Base-by-base conservation (phyloP, 2,113 vertebrate genomes). In the Rhinolophus ferrumequinum region DNA sequence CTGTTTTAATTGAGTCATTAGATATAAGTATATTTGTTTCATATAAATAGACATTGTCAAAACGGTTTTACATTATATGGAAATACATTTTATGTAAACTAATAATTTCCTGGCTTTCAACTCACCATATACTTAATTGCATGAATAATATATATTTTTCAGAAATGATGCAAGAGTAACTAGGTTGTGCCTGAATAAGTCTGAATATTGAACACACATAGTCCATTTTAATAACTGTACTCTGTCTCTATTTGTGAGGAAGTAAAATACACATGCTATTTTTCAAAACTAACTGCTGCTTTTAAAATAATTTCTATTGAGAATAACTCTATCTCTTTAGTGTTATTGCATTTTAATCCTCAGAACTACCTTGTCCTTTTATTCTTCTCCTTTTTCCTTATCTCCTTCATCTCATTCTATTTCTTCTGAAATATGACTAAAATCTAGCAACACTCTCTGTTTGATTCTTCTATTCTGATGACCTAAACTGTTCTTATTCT, bases 21-120 rank as follows among this genome's bases (percentile, higher is more conserved):
- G 8, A 54, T 83, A 75, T 35, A 79, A 84, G 22, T 24, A n/a
- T 75, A 83, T 88, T 94, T 94, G 9, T 83, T 95, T 93, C 33
- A 47, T 72, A 13, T 83, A 93, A 84, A 60, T 41, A 90, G 44
- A 88, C 81, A 67, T 84, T 88, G 12, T 19, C 70, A 95, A 81
- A 95, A 66, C 26, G 24, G 30, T 80, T 92, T 93, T 79, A 84
- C 52, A 93, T 69, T 84, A 79, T 92, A 19, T 84, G 21, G 24
- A 69, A 95, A 67, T 28, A 90, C 38, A 66, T 79, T 95, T 92
- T 47, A 83, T 54, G 33, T 73, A 91, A 89, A 62, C 50, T 90
- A 83, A 92, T 83, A n/a, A 62, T 85, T 79, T 21, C 47, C 67
- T 90, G 60, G 50, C 56, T 96, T 90, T 96, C 80, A 94, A 83